Evolutionary conservation across 2,113 vertebrate genomes (phyloP).

Genomic region (Lampris megalopsis): DNA sequence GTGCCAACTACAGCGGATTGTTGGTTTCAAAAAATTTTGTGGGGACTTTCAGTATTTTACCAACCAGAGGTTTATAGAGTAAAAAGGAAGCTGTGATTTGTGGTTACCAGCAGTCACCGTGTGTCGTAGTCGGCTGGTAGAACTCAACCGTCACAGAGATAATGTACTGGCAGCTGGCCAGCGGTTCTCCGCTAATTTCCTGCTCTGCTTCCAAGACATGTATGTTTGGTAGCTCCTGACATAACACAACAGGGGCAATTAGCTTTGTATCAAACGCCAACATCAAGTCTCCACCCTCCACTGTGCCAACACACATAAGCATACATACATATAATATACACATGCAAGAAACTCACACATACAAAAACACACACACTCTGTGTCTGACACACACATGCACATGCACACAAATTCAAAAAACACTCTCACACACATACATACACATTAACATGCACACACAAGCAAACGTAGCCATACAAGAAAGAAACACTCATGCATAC

Average conservation of each 20-base stretch:
- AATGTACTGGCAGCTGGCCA: conserved; percentile 10
- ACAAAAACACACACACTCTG: no score
- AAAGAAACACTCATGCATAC: no score
- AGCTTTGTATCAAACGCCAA: background rate
- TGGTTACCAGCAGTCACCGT: background rate
- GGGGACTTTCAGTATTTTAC: background rate
- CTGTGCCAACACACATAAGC: no score
- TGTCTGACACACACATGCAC: no score
- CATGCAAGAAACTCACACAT: no score
- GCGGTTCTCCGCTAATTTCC: conserved; percentile 6
- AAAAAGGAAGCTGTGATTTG: conserved; percentile 28
- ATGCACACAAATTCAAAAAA: no score
- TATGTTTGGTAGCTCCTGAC: background rate
- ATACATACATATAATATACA: no score
- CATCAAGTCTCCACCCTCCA: background rate
- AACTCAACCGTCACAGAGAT: conserved; percentile 18
- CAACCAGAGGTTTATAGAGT: conserved; percentile 22
- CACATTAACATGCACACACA: no score
- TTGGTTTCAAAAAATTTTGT: background rate
- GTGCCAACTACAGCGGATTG: background rate
- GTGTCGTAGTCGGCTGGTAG: no score
- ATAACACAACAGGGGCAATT: background rate
- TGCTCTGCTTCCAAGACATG: conserved; percentile 6
- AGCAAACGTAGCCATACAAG: no score
- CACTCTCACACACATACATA: no score